Evolutionary conservation across 2,888 invertebrate species (phyloP).

Genomic region (Oasisia sp.): DNA sequence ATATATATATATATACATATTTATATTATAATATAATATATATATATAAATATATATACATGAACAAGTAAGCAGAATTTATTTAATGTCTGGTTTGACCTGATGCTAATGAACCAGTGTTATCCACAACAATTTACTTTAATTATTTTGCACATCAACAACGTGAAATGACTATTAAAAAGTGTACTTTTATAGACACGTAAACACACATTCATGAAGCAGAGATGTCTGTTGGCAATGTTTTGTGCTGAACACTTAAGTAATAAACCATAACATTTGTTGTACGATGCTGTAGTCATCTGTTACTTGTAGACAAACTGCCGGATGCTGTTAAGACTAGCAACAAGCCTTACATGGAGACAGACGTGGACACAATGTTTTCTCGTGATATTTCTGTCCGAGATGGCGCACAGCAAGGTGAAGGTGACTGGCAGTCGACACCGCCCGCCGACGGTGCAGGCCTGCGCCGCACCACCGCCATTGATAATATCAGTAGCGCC

Average conservation of each 20-base stretch:
- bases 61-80: neutral
- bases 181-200: neutral
- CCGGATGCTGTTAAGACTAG: conserved; percentile 67
- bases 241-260: neutral
- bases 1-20: too few species aligned
- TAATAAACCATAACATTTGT: neutral
- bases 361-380: conserved; percentile 85
- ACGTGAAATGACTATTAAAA: neutral
- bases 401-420: neutral
- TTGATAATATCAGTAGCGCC: neutral
- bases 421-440: neutral
- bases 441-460: neutral
- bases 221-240: neutral
- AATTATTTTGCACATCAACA: neutral
- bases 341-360: conserved; percentile 80
- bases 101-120: neutral
- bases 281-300: neutral
- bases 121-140: neutral
- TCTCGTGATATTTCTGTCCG: conserved; percentile 71
- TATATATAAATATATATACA: neutral
- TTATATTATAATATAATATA: too few species aligned
- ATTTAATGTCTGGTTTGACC: neutral
- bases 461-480: neutral
- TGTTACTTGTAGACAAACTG: conserved; percentile 13
- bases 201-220: too few species aligned